phyloP scores from a whole-genome alignment of 2,888 invertebrate genomes.

The Stenodera caucasica region DNA sequence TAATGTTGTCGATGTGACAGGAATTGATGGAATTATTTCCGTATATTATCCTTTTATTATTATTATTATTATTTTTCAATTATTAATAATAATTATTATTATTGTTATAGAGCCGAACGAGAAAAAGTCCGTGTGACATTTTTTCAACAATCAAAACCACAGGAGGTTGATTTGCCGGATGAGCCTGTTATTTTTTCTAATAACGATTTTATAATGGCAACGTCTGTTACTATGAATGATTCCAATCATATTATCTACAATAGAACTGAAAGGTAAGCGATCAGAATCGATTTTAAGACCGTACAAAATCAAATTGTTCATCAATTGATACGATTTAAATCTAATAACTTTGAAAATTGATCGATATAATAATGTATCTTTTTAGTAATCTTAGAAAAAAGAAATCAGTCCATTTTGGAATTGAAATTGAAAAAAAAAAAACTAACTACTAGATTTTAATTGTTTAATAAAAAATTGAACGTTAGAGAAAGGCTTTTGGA shows the following conservation, averaged over 20 bases:
- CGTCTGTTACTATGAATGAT: slow-evolving; percentile 50
- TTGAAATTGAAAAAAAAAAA: neutral
- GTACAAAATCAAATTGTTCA: neutral
- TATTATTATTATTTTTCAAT: neutral
- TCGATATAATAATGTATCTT: too few species aligned
- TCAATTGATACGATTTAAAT: neutral
- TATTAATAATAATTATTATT: slow-evolving; percentile 1
- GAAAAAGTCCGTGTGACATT: slow-evolving; percentile 81
- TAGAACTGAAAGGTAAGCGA: slow-evolving; percentile 67
- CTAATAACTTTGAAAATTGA: too few species aligned
- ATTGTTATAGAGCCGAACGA: slow-evolving; percentile 69
- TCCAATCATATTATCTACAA: slow-evolving; percentile 61
- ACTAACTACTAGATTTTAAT: neutral
- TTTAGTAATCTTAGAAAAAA: neutral
- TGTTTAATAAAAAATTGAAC: neutral
- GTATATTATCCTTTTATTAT: neutral
- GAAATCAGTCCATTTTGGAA: neutral
- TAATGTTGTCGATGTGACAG: neutral
- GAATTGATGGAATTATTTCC: neutral
- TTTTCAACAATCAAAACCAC: slow-evolving; percentile 79
- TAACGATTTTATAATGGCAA: slow-evolving; percentile 52
- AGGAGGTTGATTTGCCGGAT: slow-evolving; percentile 66
- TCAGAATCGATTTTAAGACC: neutral
- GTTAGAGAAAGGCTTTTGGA: neutral
- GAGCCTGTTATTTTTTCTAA: slow-evolving; percentile 59